Percentiles rank a stretch among this genome's conserved stretches.
Conservation (phyloP, 2,888 invertebrate species). For the Tenthredo scrophulariae region DNA sequence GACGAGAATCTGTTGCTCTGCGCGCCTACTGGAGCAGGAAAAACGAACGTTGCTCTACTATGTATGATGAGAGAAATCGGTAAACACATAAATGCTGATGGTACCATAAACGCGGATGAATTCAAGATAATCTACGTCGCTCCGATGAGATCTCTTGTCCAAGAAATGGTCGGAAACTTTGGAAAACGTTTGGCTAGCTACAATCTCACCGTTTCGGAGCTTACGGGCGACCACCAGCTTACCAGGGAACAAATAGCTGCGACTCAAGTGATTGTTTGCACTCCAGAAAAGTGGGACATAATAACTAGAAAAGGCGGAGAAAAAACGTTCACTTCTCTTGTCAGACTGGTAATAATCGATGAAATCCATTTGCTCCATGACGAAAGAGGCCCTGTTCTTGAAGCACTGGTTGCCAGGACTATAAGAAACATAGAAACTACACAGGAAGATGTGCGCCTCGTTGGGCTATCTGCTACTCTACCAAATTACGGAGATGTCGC, state of each 20-base stretch:
- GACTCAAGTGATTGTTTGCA: slow-evolving; percentile 98
- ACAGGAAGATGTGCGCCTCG: slow-evolving; percentile 96
- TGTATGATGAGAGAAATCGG: slow-evolving; percentile 98
- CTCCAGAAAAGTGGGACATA: slow-evolving; percentile 99
- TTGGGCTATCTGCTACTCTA: slow-evolving; percentile 97
- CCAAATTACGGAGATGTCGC: slow-evolving; percentile 99
- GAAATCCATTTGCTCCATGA: slow-evolving; percentile 99
- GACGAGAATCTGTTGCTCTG: slow-evolving; percentile 98
- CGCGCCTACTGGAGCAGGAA: slow-evolving; percentile 99
- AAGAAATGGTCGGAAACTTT: slow-evolving; percentile 99
- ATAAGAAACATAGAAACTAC: slow-evolving; percentile 94
- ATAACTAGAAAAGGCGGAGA: slow-evolving; percentile 99
- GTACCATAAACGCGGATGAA: slow-evolving; percentile 96
- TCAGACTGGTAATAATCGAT: slow-evolving; percentile 97
- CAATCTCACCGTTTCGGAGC: slow-evolving; percentile 96
- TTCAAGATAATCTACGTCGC: slow-evolving; percentile 99
- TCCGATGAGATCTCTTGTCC: slow-evolving; percentile 99
- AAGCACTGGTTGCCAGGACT: slow-evolving; percentile 95
- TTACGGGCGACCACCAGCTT: slow-evolving; percentile 99
- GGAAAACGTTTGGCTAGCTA: slow-evolving; percentile 92
- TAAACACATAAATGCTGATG: slow-evolving; percentile 98
- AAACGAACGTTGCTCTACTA: slow-evolving; percentile 98
- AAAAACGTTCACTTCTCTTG: slow-evolving; percentile 97
- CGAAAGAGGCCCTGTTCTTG: slow-evolving; percentile 98
- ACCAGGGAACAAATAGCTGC: slow-evolving; percentile 98